phyloP scores from a whole-genome alignment of 2,888 invertebrate genomes.

The Trichogramma dendrolimi region DNA sequence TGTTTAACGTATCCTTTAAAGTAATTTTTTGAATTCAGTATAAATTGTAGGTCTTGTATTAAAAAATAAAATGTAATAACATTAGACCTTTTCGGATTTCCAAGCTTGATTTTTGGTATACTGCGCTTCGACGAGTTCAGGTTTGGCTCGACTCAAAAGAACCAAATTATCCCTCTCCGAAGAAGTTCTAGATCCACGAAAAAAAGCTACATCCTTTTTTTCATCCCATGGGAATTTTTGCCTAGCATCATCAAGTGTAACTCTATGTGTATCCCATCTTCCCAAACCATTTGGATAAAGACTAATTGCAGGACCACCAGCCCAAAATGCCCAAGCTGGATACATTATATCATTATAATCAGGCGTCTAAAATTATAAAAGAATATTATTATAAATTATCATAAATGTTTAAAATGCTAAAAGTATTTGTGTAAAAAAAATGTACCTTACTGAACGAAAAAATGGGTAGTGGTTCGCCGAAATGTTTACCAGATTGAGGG shows the following conservation, averaged over 20 bases:
- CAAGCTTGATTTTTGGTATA: constrained; percentile 99
- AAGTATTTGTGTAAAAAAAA: neutral
- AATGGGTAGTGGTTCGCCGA: constrained; percentile 67
- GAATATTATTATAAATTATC: neutral
- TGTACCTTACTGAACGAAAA: constrained; percentile 91
- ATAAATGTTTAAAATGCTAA: constrained; percentile 6
- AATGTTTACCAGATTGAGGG: constrained; percentile 74
- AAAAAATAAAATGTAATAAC: constrained; percentile 5
- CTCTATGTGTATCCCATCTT: constrained; percentile 83
- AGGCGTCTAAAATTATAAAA: constrained; percentile 53
- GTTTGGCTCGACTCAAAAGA: constrained; percentile 69
- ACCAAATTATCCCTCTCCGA: constrained; percentile 85
- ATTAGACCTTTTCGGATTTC: constrained; percentile 78
- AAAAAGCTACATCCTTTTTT: constrained; percentile 73
- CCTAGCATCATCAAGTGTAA: constrained; percentile 65
- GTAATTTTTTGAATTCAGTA: neutral
- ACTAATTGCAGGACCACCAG: constrained; percentile 93
- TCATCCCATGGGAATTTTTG: constrained; percentile 70
- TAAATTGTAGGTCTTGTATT: neutral
- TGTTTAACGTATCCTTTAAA: constrained; percentile 77
- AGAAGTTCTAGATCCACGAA: constrained; percentile 91
- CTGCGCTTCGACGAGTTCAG: constrained; percentile 81
- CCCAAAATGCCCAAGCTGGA: constrained; percentile 98
- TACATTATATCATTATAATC: constrained; percentile 89
- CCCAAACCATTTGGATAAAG: constrained; percentile 91